Percentiles rank a stretch among this genome's conserved stretches.
These are phyloP conservation scores for Numenius phaeopus DNA, from an alignment of 2,797 vertebrate species.

Conservation along the genomic window DNA sequence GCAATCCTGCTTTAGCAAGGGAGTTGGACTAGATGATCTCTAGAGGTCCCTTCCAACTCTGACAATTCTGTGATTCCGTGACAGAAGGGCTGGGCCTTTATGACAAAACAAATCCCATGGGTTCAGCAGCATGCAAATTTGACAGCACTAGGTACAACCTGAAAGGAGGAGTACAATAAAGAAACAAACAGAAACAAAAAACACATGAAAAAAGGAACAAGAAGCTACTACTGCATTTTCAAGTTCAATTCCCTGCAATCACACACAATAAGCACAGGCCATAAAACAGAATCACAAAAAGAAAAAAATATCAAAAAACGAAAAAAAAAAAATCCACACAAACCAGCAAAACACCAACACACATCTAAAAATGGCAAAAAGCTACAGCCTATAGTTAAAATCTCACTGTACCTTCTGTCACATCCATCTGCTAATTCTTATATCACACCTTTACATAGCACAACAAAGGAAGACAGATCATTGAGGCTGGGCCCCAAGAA, in stretches of 20 bases:
- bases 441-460: not conserved
- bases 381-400: not conserved
- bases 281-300: not conserved
- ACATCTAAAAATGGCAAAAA: not conserved
- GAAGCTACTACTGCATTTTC: not conserved
- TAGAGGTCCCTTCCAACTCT: too few species aligned
- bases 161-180: not conserved
- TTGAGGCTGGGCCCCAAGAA: not conserved
- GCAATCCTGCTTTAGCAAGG: too few species aligned
- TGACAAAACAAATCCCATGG: not conserved
- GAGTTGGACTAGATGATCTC: too few species aligned
- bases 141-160: not conserved
- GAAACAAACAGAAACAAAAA: not conserved
- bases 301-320: not conserved
- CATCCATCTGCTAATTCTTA: not conserved
- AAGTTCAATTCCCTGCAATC: not conserved
- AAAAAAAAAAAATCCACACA: too few species aligned
- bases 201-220: not conserved
- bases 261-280: not conserved
- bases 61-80: too few species aligned
- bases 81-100: not conserved
- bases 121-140: not conserved
- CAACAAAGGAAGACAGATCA: not conserved
- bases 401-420: not conserved
- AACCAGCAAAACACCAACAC: not conserved